Conservation (phyloP, 1,140 invertebrate species). For the Thrips palmi region DNA sequence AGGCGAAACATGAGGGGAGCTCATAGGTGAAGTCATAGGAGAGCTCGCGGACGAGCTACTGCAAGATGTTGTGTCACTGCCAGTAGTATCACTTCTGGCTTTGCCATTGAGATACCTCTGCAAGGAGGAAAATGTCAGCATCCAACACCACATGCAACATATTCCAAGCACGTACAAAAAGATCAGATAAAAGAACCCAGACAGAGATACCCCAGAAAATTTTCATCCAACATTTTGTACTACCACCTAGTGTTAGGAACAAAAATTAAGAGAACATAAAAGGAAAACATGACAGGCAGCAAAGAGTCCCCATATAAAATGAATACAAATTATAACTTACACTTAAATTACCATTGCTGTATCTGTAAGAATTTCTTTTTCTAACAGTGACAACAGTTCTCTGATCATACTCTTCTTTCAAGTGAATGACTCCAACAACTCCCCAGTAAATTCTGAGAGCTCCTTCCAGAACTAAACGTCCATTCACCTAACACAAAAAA, state of each 20-base stretch:
- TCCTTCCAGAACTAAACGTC: constrained; percentile 57
- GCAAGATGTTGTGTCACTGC: no score
- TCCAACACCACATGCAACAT: no score
- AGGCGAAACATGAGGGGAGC: no score
- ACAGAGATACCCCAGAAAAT: neutral
- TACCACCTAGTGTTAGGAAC: neutral
- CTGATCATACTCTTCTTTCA: constrained; percentile 76
- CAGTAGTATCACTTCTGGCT: no score
- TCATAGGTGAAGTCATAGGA: no score
- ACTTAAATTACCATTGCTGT: constrained; percentile 7
- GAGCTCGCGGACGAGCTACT: no score
- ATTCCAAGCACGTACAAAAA: no score
- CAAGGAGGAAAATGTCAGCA: no score
- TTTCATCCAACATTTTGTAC: neutral
- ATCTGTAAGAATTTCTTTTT: constrained; percentile 45
- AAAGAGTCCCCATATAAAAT: neutral
- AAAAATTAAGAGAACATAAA: neutral
- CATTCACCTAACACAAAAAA: constrained; percentile 39
- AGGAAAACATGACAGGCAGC: neutral
- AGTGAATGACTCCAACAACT: constrained; percentile 59
- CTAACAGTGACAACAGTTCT: constrained; percentile 48
- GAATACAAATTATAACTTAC: constrained; percentile 3
- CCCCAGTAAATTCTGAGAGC: constrained; percentile 71
- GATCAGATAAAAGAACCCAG: no score
- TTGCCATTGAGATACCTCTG: no score